Base-by-base conservation (phyloP, 2,113 vertebrate genomes). In the Sinocyclocheilus anophthalmus region DNA sequence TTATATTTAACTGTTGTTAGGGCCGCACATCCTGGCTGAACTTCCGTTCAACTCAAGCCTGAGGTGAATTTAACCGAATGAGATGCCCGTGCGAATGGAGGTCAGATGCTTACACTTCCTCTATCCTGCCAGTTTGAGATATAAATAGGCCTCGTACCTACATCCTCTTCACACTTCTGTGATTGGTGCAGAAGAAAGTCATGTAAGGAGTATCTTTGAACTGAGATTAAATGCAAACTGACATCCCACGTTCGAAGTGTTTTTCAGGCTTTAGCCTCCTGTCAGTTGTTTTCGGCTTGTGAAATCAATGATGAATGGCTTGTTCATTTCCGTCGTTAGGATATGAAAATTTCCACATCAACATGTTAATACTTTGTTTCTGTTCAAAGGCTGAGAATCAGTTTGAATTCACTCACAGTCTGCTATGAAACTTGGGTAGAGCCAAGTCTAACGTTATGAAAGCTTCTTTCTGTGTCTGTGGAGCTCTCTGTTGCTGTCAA, bases 251-350 rank as follows among this genome's bases (percentile, higher is more conserved):
- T 82, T 82, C 67, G 39, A 69, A 67, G 11, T 24, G 85, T 77
- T 77, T 73, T 67, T 87, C 33, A 22, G 26, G 55, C 65, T 42
- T 82, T 33, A 18, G 81, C 55, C 26, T 70, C 50, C 69, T 81
- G 42, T 86, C 61, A 75, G 82, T 69, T 59, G 59, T 81, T 88
- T 81, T 84, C 55, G 26, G 8, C 48, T 73, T 20, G 12, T 84
- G 53, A 84, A 73, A 84, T 73, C 57, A 78, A 48, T 67, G 81
- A 84, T 88, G 76, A 83, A 84, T 81, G 45, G 42, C 81, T 76
- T 33, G 26, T 45, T 87, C 42, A 53, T 89, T 37, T 22, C 37
- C 26, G 24, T 82, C 30, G 16, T 65, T 73, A 13, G 30, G 26
- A 61, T 72, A 82, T 39, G 26, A 86, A 57, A 69, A 76, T 59